phyloP scores from a whole-genome alignment of 2,113 vertebrate genomes.

The Echinops telfairi region DNA sequence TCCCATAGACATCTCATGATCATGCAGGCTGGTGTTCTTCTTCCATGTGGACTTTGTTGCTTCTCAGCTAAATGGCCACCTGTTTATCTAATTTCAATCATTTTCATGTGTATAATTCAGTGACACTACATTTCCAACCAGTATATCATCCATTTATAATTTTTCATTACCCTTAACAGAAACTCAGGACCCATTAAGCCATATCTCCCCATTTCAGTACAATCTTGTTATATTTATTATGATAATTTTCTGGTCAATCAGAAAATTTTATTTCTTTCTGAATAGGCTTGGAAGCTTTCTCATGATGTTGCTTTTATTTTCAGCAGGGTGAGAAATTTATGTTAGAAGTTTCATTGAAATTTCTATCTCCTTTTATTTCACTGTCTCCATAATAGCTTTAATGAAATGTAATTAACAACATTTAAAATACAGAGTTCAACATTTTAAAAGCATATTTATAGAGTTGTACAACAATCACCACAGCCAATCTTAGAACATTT shows the following conservation, averaged over 20 bases:
- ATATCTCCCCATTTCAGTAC: not conserved
- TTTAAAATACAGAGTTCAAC: not conserved
- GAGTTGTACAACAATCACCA: no score
- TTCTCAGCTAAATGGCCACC: no score
- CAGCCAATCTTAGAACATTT: constrained; percentile 4
- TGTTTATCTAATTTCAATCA: no score
- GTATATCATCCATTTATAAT: no score
- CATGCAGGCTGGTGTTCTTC: no score
- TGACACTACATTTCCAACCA: no score
- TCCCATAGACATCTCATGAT: no score
- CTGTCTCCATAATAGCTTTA: not conserved
- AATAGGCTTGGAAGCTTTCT: not conserved
- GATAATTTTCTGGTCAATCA: not conserved
- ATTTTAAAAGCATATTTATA: not conserved
- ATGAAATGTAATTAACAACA: not conserved
- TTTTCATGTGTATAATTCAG: no score
- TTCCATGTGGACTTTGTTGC: no score
- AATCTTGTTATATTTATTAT: not conserved
- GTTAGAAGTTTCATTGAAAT: not conserved
- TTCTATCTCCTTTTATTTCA: not conserved
- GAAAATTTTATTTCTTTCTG: not conserved
- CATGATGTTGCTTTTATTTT: constrained; percentile 26
- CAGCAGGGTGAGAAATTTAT: not conserved
- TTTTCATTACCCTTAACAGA: not conserved
- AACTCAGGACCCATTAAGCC: not conserved